Percentiles rank a stretch among this genome's conserved stretches.
phyloP scores from a whole-genome alignment of 2,113 vertebrate species.

The Platichthys flesus region DNA sequence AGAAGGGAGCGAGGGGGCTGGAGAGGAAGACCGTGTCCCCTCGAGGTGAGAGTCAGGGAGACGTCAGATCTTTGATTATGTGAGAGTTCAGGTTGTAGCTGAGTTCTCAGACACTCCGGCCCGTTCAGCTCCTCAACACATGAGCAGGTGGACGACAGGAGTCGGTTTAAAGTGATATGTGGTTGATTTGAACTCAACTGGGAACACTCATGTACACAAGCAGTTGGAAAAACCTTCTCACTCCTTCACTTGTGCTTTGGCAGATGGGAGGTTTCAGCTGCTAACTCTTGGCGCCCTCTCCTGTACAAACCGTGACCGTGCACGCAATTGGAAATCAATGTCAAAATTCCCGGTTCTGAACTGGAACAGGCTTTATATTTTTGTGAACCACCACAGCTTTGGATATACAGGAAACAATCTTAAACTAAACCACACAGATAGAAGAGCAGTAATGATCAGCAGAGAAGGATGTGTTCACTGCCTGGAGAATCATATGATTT shows the following conservation, averaged over 20 bases:
- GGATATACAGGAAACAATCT: neutral
- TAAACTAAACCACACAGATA: too few relatives aligned
- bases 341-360: neutral
- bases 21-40: conserved; percentile 54
- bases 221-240: neutral
- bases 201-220: neutral
- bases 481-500: neutral
- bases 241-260: neutral
- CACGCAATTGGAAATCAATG: neutral
- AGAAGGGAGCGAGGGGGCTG: conserved; percentile 49
- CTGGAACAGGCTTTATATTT: neutral
- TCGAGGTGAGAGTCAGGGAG: conserved; percentile 57
- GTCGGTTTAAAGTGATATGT: neutral
- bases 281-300: conserved; percentile 63
- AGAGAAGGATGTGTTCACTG: neutral
- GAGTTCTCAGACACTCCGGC: neutral
- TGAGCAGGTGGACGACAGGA: neutral
- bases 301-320: conserved; percentile 32
- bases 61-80: conserved; percentile 55
- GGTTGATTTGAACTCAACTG: neutral
- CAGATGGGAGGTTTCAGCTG: conserved; percentile 4
- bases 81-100: conserved; percentile 31
- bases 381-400: neutral
- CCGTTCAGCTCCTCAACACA: neutral
- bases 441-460: neutral